Evolutionary conservation across 2,797 vertebrate species (phyloP), one percentile per base, ranked within the genome.

Genomic region (Microhierax caerulescens): DNA sequence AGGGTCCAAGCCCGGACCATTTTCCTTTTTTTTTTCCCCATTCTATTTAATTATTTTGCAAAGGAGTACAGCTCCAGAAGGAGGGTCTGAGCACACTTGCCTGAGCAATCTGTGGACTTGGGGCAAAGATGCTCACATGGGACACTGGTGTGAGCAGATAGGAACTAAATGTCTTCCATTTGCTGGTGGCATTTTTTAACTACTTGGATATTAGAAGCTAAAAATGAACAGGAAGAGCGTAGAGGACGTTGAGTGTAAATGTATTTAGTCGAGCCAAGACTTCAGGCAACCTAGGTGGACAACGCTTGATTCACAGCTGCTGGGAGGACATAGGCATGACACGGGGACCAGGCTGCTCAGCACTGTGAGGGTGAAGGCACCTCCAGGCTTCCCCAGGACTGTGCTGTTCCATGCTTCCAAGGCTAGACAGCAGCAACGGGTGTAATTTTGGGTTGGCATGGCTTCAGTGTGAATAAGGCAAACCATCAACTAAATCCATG

Each of bases 221-320:
- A 51, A 84, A 85, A 51, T 11, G 5, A 67, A 17, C 13, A 1
- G 0, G 63, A 59, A 53, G 36, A 54, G 27, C 77, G 13, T 15
- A 50, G 69, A 63, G 24, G 28, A 54, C 1, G 1, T 0, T 10
- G 18, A 76, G 11, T 20, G 36, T 30, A 6, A 30, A 25, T 10
- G 5, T 3, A 7, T 7, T 34, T n/a, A 13, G 2, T 3, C 0
- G 0, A 67, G 13, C 25, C 41, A 70, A 68, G 37, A 25, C 39
- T 83, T 41, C n/a, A 54, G 77, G 36, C 25, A 36, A 53, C 57
- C n/a, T 39, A 10, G 54, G 34, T 5, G 48, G 34, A 22, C 27
- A 43, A 15, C 1, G 45, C 4, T 43, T 20, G 36, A 30, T 30
- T 73, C 65, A 54, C 79, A 53, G 13, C 23, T 56, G 32, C 50